A percentile compares a stretch with the other conserved stretches of the same genome.
phyloP scores from a whole-genome alignment of 2,113 vertebrate species.

The Actinemys pallida region DNA sequence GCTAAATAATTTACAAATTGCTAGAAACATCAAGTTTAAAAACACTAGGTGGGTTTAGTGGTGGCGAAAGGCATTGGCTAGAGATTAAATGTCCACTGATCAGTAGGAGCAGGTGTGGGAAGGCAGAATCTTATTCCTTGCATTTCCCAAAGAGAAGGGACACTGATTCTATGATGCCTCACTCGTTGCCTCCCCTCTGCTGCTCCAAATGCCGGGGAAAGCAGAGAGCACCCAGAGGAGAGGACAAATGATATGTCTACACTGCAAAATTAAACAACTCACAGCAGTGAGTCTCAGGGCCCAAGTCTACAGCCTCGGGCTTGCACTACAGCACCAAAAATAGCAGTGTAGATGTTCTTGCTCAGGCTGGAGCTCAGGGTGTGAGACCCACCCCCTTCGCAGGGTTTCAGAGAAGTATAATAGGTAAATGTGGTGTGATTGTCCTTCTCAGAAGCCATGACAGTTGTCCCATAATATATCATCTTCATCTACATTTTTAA shows the following conservation, averaged over 20 bases:
- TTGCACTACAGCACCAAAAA: neutral
- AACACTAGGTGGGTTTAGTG: neutral
- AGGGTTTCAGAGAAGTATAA: neutral
- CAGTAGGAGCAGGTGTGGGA: neutral
- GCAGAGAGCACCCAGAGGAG: conserved; percentile 18
- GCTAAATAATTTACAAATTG: conserved; percentile 10
- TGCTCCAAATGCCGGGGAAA: fast-evolving
- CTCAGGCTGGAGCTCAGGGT: neutral
- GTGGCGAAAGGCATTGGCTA: neutral
- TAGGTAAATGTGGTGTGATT: neutral
- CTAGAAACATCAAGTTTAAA: neutral
- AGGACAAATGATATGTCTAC: neutral
- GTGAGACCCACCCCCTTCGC: neutral
- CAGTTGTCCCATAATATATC: too few species aligned
- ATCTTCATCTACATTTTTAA: too few species aligned
- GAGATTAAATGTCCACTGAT: neutral
- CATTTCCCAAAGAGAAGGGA: neutral
- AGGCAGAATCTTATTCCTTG: neutral
- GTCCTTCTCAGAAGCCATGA: neutral
- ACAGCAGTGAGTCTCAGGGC: neutral
- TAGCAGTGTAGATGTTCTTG: neutral
- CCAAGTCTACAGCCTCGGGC: neutral
- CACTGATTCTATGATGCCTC: neutral
- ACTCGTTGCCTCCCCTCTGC: conserved; percentile 5
- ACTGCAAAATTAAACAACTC: neutral